phyloP scores from a whole-genome alignment of 2,797 vertebrate genomes.

The Bradypus variegatus region DNA sequence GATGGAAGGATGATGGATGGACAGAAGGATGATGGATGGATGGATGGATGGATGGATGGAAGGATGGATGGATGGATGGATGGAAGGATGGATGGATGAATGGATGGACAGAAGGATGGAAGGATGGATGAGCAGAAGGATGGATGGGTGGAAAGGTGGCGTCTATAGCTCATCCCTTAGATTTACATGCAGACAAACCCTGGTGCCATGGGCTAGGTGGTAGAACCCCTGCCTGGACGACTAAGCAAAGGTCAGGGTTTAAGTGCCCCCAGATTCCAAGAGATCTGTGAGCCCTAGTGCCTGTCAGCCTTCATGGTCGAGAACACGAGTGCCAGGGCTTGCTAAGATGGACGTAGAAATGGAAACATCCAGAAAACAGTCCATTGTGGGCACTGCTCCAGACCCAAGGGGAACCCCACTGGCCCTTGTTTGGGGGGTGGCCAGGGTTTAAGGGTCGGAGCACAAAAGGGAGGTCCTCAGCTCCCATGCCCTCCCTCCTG shows the following conservation, averaged over 20 bases:
- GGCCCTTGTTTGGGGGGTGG: neutral
- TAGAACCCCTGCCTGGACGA: neutral
- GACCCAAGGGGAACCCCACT: neutral
- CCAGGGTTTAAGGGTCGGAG: neutral
- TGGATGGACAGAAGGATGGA: too few relatives aligned
- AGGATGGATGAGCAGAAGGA: too few relatives aligned
- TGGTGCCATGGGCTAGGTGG: rapidly evolving
- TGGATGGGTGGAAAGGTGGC: neutral
- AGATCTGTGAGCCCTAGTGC: neutral
- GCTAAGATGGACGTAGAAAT: neutral
- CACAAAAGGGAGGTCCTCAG: neutral
- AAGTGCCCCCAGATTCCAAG: neutral
- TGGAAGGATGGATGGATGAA: neutral
- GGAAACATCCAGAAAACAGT: neutral
- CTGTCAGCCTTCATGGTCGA: neutral
- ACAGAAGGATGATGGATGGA: too few relatives aligned
- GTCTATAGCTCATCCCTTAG: neutral
- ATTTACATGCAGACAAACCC: neutral
- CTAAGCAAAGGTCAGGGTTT: neutral
- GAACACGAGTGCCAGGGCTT: neutral
- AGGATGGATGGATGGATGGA: neutral
- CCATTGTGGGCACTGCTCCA: neutral
- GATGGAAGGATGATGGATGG: neutral
- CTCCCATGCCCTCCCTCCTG: neutral
- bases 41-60: neutral